A percentile compares a stretch with the other conserved stretches of the same genome.
These are phyloP conservation scores for Drosophila kepulauana DNA, from an alignment of 1,140 invertebrate species.

Conservation along the genomic window DNA sequence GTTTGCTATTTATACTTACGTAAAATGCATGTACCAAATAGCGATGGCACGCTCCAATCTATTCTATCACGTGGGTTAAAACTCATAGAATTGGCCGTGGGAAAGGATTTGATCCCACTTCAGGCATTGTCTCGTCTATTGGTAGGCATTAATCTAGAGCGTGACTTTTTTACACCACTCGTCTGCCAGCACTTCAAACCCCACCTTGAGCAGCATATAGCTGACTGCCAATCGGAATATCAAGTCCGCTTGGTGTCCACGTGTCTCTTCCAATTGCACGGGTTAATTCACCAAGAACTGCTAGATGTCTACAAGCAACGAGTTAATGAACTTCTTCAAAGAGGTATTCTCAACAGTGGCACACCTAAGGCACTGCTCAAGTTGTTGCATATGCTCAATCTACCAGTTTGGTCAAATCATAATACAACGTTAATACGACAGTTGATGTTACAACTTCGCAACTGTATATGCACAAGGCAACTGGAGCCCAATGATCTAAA, in stretches of 20 bases:
- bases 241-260: constrained; percentile 73
- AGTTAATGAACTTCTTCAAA: constrained; percentile 45
- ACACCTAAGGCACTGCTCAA: constrained; percentile 70
- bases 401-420: constrained; percentile 66
- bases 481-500: constrained; percentile 63
- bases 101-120: constrained; percentile 48
- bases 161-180: constrained; percentile 70
- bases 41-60: constrained; percentile 46
- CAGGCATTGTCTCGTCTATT: constrained; percentile 68
- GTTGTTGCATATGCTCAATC: constrained; percentile 73
- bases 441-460: constrained; percentile 41
- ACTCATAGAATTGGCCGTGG: constrained; percentile 23
- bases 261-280: constrained; percentile 72
- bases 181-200: constrained; percentile 69
- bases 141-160: constrained; percentile 70
- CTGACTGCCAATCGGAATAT: constrained; percentile 50
- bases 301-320: constrained; percentile 58
- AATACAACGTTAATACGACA: constrained; percentile 65
- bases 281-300: constrained; percentile 55
- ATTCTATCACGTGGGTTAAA: constrained; percentile 48
- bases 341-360: constrained; percentile 31
- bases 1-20: constrained; percentile 72
- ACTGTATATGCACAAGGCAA: constrained; percentile 29
- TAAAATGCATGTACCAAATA: constrained; percentile 64
- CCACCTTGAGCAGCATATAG: constrained; percentile 56